These are phyloP conservation scores for Cotesia glomerata DNA, from an alignment of 1,140 invertebrate species.

Conservation along the genomic window DNA sequence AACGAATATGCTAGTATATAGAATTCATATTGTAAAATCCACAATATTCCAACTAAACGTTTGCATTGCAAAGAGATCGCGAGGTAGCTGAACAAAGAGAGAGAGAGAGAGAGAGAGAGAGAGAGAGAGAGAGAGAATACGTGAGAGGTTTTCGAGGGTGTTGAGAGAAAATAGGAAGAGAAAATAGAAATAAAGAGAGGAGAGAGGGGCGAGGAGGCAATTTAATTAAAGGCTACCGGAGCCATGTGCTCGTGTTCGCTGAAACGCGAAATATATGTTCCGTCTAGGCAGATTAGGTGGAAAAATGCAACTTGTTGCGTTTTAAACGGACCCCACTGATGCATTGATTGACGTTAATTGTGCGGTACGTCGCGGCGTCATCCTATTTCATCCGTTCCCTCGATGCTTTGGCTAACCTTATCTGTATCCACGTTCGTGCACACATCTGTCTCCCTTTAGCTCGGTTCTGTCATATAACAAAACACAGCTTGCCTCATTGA, in stretches of 20 bases:
- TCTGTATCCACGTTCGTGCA: neutral
- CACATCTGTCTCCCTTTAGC: neutral
- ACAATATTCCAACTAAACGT: neutral
- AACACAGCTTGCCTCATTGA: neutral
- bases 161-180: neutral
- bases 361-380: slow-evolving; percentile 20
- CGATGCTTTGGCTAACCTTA: neutral
- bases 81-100: neutral
- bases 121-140: neutral
- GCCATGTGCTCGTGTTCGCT: slow-evolving; percentile 6
- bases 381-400: neutral
- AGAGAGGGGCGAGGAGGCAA: slow-evolving; percentile 2
- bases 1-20: slow-evolving; percentile 16
- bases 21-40: slow-evolving; percentile 24
- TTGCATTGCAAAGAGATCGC: too few species aligned
- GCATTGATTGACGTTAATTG: slow-evolving; percentile 32
- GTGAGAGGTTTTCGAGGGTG: neutral
- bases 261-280: slow-evolving; percentile 19
- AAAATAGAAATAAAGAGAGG: neutral
- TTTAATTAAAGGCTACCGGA: slow-evolving; percentile 26
- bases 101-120: neutral
- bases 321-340: slow-evolving; percentile 22
- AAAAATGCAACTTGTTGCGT: slow-evolving; percentile 32
- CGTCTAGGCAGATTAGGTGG: slow-evolving; percentile 16
- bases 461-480: neutral